These are phyloP conservation scores for Lanius collurio DNA, from an alignment of 2,113 vertebrate species.

Conservation along the genomic window DNA sequence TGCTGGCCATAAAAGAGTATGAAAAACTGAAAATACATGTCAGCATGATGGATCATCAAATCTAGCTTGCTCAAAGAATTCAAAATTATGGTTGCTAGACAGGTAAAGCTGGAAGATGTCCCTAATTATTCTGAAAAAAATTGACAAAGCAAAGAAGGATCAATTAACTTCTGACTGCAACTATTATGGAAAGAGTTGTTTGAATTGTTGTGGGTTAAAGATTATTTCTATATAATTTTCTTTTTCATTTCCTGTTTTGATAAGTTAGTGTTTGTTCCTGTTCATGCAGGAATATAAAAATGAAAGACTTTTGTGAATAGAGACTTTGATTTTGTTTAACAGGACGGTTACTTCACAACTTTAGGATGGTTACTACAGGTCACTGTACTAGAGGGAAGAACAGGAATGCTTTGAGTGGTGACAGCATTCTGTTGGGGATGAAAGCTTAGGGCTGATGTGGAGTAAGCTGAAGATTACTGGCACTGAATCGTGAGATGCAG, in stretches of 20 bases:
- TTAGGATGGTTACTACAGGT: neutral
- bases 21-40: neutral
- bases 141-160: neutral
- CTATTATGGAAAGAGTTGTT: neutral
- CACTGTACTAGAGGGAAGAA: neutral
- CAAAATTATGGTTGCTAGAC: neutral
- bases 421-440: rapidly evolving
- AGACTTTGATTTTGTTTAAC: neutral
- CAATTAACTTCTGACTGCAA: neutral
- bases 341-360: neutral
- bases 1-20: neutral
- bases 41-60: neutral
- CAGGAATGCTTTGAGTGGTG: neutral
- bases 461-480: neutral
- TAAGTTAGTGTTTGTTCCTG: neutral
- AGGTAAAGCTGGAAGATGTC: neutral
- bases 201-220: neutral
- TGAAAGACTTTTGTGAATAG: neutral
- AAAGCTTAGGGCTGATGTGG: neutral
- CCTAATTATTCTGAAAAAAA: neutral
- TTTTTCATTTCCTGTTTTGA: neutral
- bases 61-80: neutral
- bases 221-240: neutral
- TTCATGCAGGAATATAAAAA: neutral
- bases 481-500: neutral